These are phyloP conservation scores for Argynnis bischoffii DNA, from an alignment of 2,888 invertebrate genomes.

Conservation along the genomic window DNA sequence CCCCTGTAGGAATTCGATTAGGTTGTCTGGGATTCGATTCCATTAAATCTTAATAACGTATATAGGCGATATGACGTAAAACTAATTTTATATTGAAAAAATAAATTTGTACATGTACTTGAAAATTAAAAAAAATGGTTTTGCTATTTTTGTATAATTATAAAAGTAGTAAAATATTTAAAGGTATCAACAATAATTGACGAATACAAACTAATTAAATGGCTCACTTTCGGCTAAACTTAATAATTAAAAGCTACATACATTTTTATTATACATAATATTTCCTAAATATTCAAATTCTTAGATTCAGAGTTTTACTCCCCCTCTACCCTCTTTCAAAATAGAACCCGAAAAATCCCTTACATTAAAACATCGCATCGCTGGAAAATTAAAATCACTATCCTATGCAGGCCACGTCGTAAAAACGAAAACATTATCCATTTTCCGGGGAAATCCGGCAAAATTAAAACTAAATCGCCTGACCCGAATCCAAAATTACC, in stretches of 20 bases:
- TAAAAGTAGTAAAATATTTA: too few species aligned
- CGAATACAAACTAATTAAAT: too few species aligned
- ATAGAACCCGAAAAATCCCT: slow-evolving; percentile 22
- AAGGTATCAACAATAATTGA: too few species aligned
- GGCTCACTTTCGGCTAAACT: too few species aligned
- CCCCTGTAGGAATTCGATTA: slow-evolving; percentile 1
- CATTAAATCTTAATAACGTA: too few species aligned
- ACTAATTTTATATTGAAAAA: too few species aligned
- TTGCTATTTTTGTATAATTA: too few species aligned
- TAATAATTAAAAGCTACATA: not conserved
- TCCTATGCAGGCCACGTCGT: slow-evolving; percentile 54
- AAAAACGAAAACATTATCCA: slow-evolving; percentile 63
- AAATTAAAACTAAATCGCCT: slow-evolving; percentile 80
- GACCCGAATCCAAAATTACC: slow-evolving; percentile 71
- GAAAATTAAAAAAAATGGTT: too few species aligned
- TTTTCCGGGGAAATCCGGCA: slow-evolving; percentile 56
- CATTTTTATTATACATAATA: too few species aligned
- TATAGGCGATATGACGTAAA: too few species aligned
- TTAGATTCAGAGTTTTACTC: not conserved
- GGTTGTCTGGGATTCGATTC: slow-evolving; percentile 4
- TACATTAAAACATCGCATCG: slow-evolving; percentile 13
- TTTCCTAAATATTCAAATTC: slow-evolving; percentile 3
- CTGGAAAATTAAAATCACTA: slow-evolving; percentile 26
- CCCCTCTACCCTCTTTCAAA: slow-evolving; percentile 6
- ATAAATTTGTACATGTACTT: too few species aligned